A percentile compares a stretch with the other conserved stretches of the same genome.
Conservation (phyloP, 2,797 vertebrate genomes). For the Chelidonichthys spinosus region DNA sequence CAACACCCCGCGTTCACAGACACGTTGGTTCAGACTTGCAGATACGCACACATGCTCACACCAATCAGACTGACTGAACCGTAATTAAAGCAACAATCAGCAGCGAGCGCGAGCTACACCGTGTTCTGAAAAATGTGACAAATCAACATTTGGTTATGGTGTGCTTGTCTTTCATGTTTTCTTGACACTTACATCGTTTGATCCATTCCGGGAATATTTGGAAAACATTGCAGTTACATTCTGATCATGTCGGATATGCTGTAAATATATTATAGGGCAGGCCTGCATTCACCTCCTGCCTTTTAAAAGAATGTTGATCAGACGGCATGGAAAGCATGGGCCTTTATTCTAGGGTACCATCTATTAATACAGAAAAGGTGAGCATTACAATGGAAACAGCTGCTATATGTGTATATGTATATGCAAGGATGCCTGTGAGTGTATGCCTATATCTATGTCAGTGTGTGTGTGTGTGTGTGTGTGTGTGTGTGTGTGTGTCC, state of each 20-base stretch:
- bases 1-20: constrained; percentile 55
- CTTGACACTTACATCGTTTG: constrained; percentile 54
- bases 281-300: constrained; percentile 12
- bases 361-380: constrained; percentile 68
- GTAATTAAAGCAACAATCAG: constrained; percentile 81
- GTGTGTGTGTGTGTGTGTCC: constrained; percentile 34
- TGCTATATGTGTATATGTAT: constrained; percentile 18
- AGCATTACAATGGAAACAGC: constrained; percentile 58
- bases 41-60: constrained; percentile 53
- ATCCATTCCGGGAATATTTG: constrained; percentile 50
- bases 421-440: not conserved
- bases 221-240: constrained; percentile 37
- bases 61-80: constrained; percentile 73
- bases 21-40: constrained; percentile 27
- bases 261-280: constrained; percentile 31
- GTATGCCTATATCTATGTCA: constrained; percentile 29
- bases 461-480: constrained; percentile 26
- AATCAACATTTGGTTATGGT: constrained; percentile 54
- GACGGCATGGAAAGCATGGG: constrained; percentile 30
- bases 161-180: constrained; percentile 45
- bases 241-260: constrained; percentile 37
- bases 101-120: constrained; percentile 43
- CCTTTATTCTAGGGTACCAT: constrained; percentile 42
- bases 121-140: constrained; percentile 52
- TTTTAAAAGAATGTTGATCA: constrained; percentile 23